These are phyloP conservation scores for Mobula hypostoma DNA, from an alignment of 2,113 vertebrate species.

Conservation along the genomic window DNA sequence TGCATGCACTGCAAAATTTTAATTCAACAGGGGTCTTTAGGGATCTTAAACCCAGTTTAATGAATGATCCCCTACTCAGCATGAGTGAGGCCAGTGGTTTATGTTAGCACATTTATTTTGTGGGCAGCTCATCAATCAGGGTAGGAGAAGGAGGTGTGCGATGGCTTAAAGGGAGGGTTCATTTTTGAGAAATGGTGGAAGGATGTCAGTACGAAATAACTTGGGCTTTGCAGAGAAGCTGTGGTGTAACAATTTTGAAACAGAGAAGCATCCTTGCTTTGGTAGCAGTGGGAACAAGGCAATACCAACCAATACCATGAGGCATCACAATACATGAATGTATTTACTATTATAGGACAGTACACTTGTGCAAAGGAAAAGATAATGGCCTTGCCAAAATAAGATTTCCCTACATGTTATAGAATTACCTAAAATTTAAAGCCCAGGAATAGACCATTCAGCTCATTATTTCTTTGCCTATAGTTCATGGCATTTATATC, in stretches of 20 bases:
- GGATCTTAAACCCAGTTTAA: not conserved
- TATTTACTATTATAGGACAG: too few relatives aligned
- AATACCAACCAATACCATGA: not conserved
- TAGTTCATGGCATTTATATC: too few relatives aligned
- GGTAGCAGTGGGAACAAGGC: not conserved
- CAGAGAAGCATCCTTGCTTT: not conserved
- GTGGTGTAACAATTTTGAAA: not conserved
- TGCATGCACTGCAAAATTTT: not conserved
- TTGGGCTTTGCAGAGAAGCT: too few relatives aligned
- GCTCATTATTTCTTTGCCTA: too few relatives aligned
- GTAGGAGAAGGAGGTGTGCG: not conserved
- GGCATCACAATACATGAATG: too few relatives aligned
- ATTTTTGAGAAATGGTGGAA: not conserved
- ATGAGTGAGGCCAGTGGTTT: not conserved
- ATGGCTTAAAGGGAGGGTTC: not conserved
- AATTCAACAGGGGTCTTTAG: too few relatives aligned
- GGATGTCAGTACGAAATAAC: not conserved
- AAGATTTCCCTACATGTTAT: too few relatives aligned
- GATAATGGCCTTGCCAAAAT: too few relatives aligned
- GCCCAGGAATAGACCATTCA: too few relatives aligned
- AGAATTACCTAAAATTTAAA: too few relatives aligned
- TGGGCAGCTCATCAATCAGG: not conserved
- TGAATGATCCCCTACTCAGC: not conserved
- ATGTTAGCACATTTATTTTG: not conserved
- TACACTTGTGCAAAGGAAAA: too few relatives aligned